Evolutionary conservation across 2,113 vertebrate genomes (phyloP).

Genomic region (Silurus meridionalis): DNA sequence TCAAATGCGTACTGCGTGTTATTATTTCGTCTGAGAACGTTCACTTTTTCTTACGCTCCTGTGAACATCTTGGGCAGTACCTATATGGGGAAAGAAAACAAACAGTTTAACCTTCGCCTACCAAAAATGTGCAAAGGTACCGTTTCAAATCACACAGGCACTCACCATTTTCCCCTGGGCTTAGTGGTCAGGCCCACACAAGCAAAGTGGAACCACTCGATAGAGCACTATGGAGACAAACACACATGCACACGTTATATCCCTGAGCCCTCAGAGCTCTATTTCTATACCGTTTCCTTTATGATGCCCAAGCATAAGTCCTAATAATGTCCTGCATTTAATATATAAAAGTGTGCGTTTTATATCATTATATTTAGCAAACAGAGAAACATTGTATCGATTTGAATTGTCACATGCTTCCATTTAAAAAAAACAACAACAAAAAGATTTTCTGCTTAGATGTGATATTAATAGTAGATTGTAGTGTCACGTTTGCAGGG

Average conservation of each 20-base stretch:
- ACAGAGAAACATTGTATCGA: background rate
- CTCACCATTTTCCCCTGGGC: conserved; percentile 89
- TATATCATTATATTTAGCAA: background rate
- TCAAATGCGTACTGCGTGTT: background rate
- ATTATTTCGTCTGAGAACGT: background rate
- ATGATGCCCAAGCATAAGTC: background rate
- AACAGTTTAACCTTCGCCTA: background rate
- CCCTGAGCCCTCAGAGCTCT: background rate
- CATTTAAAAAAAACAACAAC: too few species aligned
- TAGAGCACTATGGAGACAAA: conserved; percentile 79
- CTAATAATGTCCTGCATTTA: background rate
- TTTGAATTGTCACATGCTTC: background rate
- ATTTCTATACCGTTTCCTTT: background rate
- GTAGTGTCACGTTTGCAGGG: background rate
- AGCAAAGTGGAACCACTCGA: conserved; percentile 92
- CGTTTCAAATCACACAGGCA: conserved; percentile 28
- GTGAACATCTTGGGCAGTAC: conserved; percentile 61
- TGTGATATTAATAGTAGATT: background rate
- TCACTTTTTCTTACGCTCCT: conserved; percentile 60
- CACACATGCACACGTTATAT: background rate
- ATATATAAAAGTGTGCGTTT: background rate
- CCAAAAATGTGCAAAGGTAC: background rate
- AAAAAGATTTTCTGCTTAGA: background rate
- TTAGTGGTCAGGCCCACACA: conserved; percentile 89
- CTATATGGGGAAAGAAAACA: conserved; percentile 2